phyloP scores from a whole-genome alignment of 2,888 invertebrate genomes.

The Entomobrya proxima region DNA sequence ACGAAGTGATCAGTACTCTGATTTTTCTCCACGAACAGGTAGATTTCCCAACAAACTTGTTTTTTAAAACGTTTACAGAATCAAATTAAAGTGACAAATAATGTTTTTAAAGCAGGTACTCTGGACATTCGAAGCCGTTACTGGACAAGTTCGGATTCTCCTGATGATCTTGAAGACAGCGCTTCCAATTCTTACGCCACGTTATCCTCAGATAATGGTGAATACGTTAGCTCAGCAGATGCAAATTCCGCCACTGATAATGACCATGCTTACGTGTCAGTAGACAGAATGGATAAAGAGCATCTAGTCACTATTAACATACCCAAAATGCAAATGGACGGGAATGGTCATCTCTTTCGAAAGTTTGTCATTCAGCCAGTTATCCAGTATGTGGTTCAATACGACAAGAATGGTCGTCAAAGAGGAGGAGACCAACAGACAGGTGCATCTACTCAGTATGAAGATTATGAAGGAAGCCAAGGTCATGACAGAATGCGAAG shows the following conservation, averaged over 20 bases:
- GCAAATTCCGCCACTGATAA: background rate
- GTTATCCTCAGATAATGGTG: background rate
- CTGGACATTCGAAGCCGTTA: no score
- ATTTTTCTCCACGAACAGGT: no score
- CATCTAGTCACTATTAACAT: slow-evolving; percentile 37
- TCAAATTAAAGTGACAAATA: no score
- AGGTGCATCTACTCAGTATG: background rate
- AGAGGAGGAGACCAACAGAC: background rate
- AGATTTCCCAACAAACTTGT: no score
- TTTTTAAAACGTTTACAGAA: no score
- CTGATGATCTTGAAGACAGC: no score
- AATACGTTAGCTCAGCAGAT: background rate
- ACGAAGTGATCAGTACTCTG: no score
- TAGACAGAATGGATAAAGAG: background rate
- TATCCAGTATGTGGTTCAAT: slow-evolving; percentile 45
- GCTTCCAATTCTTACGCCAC: background rate
- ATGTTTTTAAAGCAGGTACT: no score
- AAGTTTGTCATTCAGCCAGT: slow-evolving; percentile 39
- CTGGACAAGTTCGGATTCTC: no score
- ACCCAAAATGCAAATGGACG: background rate
- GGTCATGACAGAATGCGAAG: background rate
- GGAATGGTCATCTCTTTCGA: background rate
- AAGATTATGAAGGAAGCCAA: background rate
- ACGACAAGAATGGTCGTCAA: background rate
- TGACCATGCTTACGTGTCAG: background rate